Percentiles rank a stretch among this genome's conserved stretches.
Evolutionary conservation across 2,113 vertebrate species (phyloP).

Genomic region (Aldabrachelys gigantea): DNA sequence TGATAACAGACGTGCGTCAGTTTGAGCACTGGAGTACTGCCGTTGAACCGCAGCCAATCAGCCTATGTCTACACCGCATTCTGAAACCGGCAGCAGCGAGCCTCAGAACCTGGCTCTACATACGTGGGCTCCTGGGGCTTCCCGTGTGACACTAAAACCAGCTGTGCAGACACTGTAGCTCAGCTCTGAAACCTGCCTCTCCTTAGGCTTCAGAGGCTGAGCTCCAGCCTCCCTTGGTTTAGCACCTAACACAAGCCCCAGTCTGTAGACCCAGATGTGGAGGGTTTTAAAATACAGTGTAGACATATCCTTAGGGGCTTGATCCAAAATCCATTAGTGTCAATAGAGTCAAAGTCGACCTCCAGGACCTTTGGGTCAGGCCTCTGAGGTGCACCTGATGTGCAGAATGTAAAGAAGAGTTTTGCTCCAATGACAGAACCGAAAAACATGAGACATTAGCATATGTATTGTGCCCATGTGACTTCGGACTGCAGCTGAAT

Average conservation of each 20-base stretch:
- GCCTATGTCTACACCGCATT: not conserved
- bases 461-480: not conserved
- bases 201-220: not conserved
- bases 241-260: not conserved
- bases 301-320: not conserved
- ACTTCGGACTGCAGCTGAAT: not conserved
- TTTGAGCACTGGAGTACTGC: not conserved
- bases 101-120: not conserved
- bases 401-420: slow-evolving; percentile 5
- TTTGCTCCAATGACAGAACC: not conserved
- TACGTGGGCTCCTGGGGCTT: not conserved
- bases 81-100: not conserved
- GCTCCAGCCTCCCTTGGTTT: not conserved
- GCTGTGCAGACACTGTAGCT: not conserved
- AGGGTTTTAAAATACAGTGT: not conserved
- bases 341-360: not conserved
- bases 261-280: too few relatives aligned
- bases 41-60: not conserved
- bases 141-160: too few relatives aligned
- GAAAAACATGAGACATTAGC: not conserved
- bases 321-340: not conserved
- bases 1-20: not conserved
- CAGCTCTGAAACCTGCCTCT: not conserved
- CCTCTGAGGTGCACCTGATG: not conserved
- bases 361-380: not conserved